These are phyloP conservation scores for Parnassius mnemosyne DNA, from an alignment of 2,888 invertebrate species.

Conservation along the genomic window DNA sequence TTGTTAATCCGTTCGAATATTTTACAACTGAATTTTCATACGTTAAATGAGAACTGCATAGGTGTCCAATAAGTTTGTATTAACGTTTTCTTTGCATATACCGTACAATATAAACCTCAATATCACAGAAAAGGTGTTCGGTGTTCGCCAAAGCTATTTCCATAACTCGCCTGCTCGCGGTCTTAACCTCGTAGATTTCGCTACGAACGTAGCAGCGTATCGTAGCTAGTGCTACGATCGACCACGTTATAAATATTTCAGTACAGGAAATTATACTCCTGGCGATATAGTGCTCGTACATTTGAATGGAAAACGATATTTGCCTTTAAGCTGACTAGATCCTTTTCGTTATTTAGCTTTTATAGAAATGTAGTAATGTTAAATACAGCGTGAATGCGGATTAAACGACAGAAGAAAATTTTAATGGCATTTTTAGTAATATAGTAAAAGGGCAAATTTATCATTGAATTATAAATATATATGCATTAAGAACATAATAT, in stretches of 20 bases:
- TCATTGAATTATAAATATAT: no score
- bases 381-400: slow-evolving; percentile 35
- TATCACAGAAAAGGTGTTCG: slow-evolving; percentile 37
- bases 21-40: neutral
- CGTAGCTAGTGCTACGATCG: slow-evolving; percentile 39
- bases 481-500: no score
- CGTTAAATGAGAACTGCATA: neutral
- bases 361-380: slow-evolving; percentile 32
- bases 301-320: slow-evolving; percentile 63
- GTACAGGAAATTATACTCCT: slow-evolving; percentile 75
- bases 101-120: slow-evolving; percentile 20
- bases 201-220: slow-evolving; percentile 48
- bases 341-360: slow-evolving; percentile 44
- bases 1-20: neutral
- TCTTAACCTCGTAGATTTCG: slow-evolving; percentile 54
- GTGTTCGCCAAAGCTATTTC: slow-evolving; percentile 41
- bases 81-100: slow-evolving; percentile 16
- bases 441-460: no score
- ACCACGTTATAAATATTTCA: slow-evolving; percentile 74
- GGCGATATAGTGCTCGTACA: slow-evolving; percentile 60
- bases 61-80: slow-evolving; percentile 12
- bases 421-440: no score
- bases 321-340: slow-evolving; percentile 52
- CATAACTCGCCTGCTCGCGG: slow-evolving; percentile 43
- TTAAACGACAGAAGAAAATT: neutral